Base-by-base conservation (phyloP, 2,113 vertebrate species). In the Antechinus flavipes region DNA sequence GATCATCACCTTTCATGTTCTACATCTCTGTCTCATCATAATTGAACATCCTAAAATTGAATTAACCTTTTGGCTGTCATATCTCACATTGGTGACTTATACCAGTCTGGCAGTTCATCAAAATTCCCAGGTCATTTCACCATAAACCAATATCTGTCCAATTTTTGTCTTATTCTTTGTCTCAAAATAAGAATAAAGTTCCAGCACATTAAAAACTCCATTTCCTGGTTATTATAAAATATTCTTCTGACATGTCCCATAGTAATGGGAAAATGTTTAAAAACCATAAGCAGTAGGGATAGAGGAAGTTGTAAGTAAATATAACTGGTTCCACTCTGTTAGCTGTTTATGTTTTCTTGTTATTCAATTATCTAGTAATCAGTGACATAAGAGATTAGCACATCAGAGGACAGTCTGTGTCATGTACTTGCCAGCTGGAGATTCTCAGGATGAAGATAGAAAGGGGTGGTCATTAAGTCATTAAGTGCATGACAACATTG, bases 361-460 rank as follows among this genome's bases (percentile, higher is more conserved):
- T 52, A 91, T 91, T 53, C n/a, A 54, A 23, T 95, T 94, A 50
- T 23, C 0, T 2, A n/a, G 10, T 52, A 24, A 42, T 95, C 50
- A 14, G 10, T 54, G 42, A 90, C 96, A 53, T 92, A 96, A 94
- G 95, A 96, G 49, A 68, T 95, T 97, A 95, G 92, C 91, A 24
- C 8, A 22, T 91, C 95, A 96, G 91, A 91, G 0, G 93, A 91
- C 68, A 95, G 90, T 95, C 93, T 93, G 95, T 95, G 96, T 93
- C 0, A 0, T 94, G 46, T 54, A 11, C 26, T 54, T 90, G 91
- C 96, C 91, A 93, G n/a, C 49, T 96, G 50, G 94, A 68, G 90
- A 76, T 55, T 95, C 49, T 93, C 97, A 54, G 0, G 1, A 97
- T 84, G 89, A 91, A 91, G 94, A 90, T 97, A 95, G 92, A 95